These are phyloP conservation scores for Catamblyrhynchus diadema DNA, from an alignment of 2,797 vertebrate species.

Conservation along the genomic window DNA sequence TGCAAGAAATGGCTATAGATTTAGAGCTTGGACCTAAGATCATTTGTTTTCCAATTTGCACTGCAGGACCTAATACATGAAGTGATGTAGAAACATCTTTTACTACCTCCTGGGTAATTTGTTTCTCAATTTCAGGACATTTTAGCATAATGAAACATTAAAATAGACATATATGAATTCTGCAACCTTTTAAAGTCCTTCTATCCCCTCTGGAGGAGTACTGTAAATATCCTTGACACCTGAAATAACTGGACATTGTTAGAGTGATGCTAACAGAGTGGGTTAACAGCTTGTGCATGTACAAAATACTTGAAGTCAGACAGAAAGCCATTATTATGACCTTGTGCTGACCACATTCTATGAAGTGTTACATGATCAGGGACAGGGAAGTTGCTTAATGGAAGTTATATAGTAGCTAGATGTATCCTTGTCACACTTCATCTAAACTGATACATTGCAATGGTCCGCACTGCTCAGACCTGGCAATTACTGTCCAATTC, in stretches of 20 bases:
- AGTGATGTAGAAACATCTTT: neutral
- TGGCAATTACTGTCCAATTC: conserved; percentile 97
- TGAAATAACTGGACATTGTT: conserved; percentile 69
- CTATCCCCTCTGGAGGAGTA: conserved; percentile 41
- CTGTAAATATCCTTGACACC: conserved; percentile 64
- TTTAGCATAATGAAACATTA: neutral
- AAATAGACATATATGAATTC: neutral
- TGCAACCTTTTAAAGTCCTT: conserved; percentile 38
- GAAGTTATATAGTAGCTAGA: conserved; percentile 86
- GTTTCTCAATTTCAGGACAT: neutral
- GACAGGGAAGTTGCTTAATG: conserved; percentile 92
- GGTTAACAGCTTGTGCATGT: conserved; percentile 80
- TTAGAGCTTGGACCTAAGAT: neutral
- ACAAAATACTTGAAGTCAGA: conserved; percentile 78
- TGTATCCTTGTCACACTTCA: conserved; percentile 97
- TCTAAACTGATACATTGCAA: conserved; percentile 94
- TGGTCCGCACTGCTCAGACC: conserved; percentile 86
- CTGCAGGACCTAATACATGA: neutral
- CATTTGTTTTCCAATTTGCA: neutral
- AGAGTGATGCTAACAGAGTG: conserved; percentile 71
- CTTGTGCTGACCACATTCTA: conserved; percentile 87
- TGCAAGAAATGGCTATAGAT: neutral
- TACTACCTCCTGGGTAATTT: neutral
- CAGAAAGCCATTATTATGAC: conserved; percentile 84
- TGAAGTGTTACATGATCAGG: conserved; percentile 87